Percentiles rank a stretch among this genome's conserved stretches.
These are phyloP conservation scores for Halesus radiatus DNA, from an alignment of 1,140 invertebrate species.

Conservation along the genomic window DNA sequence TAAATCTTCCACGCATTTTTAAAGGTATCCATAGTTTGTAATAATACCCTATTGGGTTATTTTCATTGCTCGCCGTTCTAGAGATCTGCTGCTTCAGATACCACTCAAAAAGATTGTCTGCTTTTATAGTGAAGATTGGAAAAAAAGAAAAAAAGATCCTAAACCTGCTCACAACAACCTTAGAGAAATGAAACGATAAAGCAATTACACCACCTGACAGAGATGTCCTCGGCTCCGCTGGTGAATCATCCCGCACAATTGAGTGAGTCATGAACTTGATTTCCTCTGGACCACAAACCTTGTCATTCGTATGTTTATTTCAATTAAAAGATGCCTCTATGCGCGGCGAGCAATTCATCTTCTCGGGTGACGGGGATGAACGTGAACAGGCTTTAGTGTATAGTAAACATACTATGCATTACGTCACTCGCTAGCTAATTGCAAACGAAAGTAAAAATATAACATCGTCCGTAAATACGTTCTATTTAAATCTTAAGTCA, in stretches of 20 bases:
- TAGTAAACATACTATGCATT: background rate
- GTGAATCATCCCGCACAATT: conserved; percentile 6
- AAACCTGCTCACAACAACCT: background rate
- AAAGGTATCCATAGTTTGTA: no score
- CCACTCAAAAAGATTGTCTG: no score
- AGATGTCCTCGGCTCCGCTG: background rate
- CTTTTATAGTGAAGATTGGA: no score
- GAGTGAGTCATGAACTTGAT: conserved; percentile 19
- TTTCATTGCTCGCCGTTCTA: no score
- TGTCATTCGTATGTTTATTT: conserved; percentile 13
- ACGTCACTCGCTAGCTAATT: background rate
- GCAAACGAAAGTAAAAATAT: no score
- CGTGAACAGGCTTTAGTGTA: background rate
- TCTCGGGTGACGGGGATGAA: background rate
- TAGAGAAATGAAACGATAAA: background rate
- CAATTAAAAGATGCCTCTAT: background rate
- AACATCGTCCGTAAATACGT: no score
- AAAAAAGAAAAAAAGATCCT: no score
- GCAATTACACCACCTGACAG: background rate
- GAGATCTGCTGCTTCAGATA: no score
- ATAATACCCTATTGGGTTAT: no score
- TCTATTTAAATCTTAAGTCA: no score
- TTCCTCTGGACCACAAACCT: conserved; percentile 16
- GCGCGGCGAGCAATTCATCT: background rate
- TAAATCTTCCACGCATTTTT: no score